These are phyloP conservation scores for Matsumyia berberina DNA, from an alignment of 2,888 invertebrate species.

Conservation along the genomic window DNA sequence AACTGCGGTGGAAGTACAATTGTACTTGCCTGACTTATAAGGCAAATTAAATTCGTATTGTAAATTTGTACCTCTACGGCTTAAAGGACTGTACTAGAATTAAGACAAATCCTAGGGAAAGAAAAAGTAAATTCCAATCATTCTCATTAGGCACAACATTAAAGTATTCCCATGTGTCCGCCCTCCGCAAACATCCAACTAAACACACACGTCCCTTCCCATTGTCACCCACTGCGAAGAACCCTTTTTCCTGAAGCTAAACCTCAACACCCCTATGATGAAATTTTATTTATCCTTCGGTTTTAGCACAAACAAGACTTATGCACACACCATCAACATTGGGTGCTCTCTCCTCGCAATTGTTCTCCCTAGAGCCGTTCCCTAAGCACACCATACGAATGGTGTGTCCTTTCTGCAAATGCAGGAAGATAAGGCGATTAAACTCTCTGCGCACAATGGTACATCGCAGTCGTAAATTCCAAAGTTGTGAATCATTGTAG, in stretches of 20 bases:
- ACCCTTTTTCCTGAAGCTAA: conserved; percentile 40
- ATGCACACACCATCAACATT: not conserved
- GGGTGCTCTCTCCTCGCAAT: not conserved
- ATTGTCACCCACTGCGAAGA: not conserved
- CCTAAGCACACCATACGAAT: conserved; percentile 43
- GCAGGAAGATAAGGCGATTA: conserved; percentile 67
- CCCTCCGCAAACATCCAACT: not conserved
- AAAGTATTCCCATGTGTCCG: conserved; percentile 10
- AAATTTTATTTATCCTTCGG: conserved; percentile 64
- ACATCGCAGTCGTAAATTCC: conserved; percentile 61
- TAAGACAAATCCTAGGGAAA: too few species aligned
- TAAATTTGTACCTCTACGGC: too few species aligned
- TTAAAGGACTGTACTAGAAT: too few species aligned
- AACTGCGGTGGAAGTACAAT: too few species aligned
- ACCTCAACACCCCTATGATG: conserved; percentile 30
- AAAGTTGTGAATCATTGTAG: conserved; percentile 57
- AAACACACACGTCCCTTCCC: not conserved
- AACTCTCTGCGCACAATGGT: conserved; percentile 36
- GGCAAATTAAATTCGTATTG: too few species aligned
- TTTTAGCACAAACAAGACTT: conserved; percentile 35
- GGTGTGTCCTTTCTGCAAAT: conserved; percentile 56
- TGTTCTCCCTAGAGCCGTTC: conserved; percentile 15
- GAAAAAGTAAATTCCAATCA: not conserved
- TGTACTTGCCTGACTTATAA: too few species aligned
- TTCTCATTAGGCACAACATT: conserved; percentile 9